Evolutionary conservation across 2,113 vertebrate genomes (phyloP), one percentile per base, ranked within the genome.

Genomic region (Ammospiza caudacuta): DNA sequence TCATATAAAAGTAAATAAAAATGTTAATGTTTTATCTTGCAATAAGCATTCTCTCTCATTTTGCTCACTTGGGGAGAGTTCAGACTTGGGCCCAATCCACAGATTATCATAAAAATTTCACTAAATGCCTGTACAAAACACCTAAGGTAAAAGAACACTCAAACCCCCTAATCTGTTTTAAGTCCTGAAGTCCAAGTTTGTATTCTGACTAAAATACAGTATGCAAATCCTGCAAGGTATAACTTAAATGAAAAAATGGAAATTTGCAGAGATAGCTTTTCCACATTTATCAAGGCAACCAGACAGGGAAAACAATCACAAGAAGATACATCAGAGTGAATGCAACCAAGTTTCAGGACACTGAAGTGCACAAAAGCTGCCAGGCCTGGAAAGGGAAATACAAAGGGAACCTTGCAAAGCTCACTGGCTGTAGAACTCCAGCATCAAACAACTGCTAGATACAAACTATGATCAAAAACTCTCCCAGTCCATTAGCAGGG

Each of bases 391-490:
- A 76, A 75, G 21, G 16, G 46, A 84, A 92, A 89, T 49, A 93
- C 28, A 95, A 92, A 90, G 44, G 76, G 43, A 59, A 78, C 17
- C 74, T 41, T 73, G 74, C 43, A 70, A 89, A 96, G 76, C 87
- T 59, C 61, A 63, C 44, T 75, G 44, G 47, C 43, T 94, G 83
- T 4, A 90, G 80, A 94, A 76, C 70, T 82, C 62, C 66, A 73
- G 25, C 77, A 91, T 89, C 94, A 94, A 94, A 94, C 62, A 89
- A 64, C 51, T 69, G 24, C 67, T 49, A 88, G 51, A 88, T 66
- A 70, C 51, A 64, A 80, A 63, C 67, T 67, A 88, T 2, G 49
- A 89, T 84, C 73, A 88, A 84, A 95, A 94, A 9, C 33, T 46
- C 84, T 91, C 70, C 76, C 55, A 83, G 59, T 52, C 79, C 57